A percentile compares a stretch with the other conserved stretches of the same genome.
These are phyloP conservation scores for Epinotia demarniana DNA, from an alignment of 2,888 invertebrate genomes.

Conservation along the genomic window DNA sequence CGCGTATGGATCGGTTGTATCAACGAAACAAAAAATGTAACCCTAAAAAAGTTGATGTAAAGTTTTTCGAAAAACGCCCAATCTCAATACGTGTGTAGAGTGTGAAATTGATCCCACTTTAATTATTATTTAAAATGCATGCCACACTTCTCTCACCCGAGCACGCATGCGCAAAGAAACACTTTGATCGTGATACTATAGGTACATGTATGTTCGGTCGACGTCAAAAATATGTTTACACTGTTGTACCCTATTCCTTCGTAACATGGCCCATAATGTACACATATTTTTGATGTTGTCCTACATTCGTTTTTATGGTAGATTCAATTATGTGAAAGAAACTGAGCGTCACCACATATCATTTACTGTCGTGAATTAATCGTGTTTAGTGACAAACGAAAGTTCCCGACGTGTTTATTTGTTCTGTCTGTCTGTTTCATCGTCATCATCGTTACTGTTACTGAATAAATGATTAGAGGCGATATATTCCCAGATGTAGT, in stretches of 20 bases:
- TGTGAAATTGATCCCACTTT: not conserved
- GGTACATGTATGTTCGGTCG: not conserved
- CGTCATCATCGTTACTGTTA: too few relatives aligned
- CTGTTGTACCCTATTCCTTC: not conserved
- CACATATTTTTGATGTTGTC: not conserved
- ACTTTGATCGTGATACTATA: slow-evolving; percentile 5
- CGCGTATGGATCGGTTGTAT: too few relatives aligned
- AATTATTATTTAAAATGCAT: not conserved
- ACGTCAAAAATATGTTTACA: not conserved
- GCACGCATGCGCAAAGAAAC: slow-evolving; percentile 3
- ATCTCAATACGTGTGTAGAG: not conserved
- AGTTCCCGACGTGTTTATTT: not conserved
- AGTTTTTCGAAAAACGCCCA: too few relatives aligned
- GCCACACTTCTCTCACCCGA: slow-evolving; percentile 2
- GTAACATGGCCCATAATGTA: not conserved
- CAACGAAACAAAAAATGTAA: too few relatives aligned
- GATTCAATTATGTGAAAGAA: not conserved
- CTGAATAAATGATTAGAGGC: too few relatives aligned
- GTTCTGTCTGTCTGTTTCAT: too few relatives aligned
- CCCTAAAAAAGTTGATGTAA: too few relatives aligned
- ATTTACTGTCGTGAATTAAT: not conserved
- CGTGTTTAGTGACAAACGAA: not conserved
- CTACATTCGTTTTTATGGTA: not conserved
- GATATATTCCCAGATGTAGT: too few relatives aligned
- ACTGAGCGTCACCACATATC: not conserved